Evolutionary conservation across 1,140 invertebrate genomes (phyloP).

Genomic region (Pogonomyrmex californicus): DNA sequence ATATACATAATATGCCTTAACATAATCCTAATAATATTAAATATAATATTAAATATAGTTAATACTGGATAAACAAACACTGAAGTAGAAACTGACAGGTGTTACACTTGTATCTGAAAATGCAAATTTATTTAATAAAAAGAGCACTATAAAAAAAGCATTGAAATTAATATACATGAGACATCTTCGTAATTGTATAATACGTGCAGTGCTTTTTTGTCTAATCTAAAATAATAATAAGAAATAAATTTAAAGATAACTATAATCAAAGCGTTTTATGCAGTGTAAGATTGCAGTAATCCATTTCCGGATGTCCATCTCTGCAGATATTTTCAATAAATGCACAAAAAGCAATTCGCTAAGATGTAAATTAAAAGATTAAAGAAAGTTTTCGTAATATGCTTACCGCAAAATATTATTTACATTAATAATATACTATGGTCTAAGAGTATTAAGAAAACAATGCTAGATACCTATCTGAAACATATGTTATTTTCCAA

Average conservation of each 20-base stretch:
- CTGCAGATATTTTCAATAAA: conserved; percentile 62
- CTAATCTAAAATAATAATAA: conserved; percentile 73
- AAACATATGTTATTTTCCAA: conserved; percentile 42
- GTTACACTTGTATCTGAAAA: conserved; percentile 72
- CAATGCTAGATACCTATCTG: conserved; percentile 77
- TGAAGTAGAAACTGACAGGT: conserved; percentile 69
- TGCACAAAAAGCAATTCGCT: conserved; percentile 68
- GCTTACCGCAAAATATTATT: conserved; percentile 68
- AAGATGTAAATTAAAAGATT: conserved; percentile 66
- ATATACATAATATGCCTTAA: conserved; percentile 67
- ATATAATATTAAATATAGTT: conserved; percentile 67
- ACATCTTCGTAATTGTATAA: conserved; percentile 63
- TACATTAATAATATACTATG: conserved; percentile 78
- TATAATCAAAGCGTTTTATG: conserved; percentile 64
- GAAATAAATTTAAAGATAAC: conserved; percentile 70
- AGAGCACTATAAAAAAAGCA: conserved; percentile 69
- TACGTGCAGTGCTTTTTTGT: conserved; percentile 61
- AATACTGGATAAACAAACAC: conserved; percentile 69
- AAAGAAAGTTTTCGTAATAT: conserved; percentile 61
- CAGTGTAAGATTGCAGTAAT: conserved; percentile 47
- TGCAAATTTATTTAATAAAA: conserved; percentile 65
- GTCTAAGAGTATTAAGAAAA: conserved; percentile 82
- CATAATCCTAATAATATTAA: conserved; percentile 66
- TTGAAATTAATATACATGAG: conserved; percentile 70
- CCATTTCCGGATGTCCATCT: conserved; percentile 53